Conservation (phyloP, 2,888 invertebrate genomes). For the Cheilosia vulpina region DNA sequence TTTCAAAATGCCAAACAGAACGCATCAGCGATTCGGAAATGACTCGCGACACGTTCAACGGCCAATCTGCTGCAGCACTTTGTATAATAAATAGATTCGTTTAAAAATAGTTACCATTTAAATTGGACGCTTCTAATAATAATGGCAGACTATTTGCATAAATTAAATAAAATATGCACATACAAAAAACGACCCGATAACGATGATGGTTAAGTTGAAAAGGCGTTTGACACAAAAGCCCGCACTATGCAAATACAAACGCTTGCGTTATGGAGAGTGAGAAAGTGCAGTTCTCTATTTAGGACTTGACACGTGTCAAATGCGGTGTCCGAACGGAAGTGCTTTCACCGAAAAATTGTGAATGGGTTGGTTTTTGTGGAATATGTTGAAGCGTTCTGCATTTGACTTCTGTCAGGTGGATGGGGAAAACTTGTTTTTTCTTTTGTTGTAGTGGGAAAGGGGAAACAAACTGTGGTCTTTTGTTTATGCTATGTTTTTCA, state of each 20-base stretch:
- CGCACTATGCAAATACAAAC: conserved; percentile 31
- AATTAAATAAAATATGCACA: background rate
- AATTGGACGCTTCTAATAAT: conserved; percentile 1
- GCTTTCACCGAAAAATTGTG: conserved; percentile 6
- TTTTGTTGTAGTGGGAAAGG: too few relatives aligned
- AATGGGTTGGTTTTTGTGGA: conserved; percentile 11
- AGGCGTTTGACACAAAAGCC: conserved; percentile 11
- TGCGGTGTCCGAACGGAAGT: conserved; percentile 25
- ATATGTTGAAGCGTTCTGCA: background rate
- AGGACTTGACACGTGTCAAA: conserved; percentile 47
- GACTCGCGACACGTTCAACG: background rate
- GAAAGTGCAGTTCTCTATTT: conserved; percentile 43
- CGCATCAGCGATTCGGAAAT: conserved; percentile 19
- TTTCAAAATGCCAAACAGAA: conserved; percentile 21
- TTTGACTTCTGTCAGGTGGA: background rate
- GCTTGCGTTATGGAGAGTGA: conserved; percentile 10
- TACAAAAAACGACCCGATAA: conserved; percentile 12
- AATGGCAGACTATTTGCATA: conserved; percentile 10
- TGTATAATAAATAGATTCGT: conserved; percentile 14
- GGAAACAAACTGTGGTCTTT: too few relatives aligned
- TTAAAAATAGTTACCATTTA: conserved; percentile 12
- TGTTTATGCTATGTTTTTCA: too few relatives aligned
- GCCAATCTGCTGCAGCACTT: background rate
- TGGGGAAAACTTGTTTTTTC: background rate
- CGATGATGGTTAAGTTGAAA: conserved; percentile 26